Base-by-base conservation (phyloP, 2,113 vertebrate species). In the Dipodomys merriami region DNA sequence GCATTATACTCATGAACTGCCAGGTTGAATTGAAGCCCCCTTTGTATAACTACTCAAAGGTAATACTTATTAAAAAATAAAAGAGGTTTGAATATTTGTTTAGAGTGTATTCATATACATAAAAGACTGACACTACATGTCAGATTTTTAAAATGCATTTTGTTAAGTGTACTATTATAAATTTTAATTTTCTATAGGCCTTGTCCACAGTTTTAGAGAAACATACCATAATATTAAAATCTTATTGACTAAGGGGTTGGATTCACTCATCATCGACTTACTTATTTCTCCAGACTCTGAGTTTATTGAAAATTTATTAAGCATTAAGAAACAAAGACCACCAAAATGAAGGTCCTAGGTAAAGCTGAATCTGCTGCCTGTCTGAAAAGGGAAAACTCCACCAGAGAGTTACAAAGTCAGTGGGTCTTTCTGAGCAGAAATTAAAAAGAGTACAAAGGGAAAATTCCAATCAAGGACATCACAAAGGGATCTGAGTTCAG, bases 51-150 rank as follows among this genome's bases (percentile, higher is more conserved):
- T 57, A 57, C 53, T 57, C 15, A 57, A 57, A 57, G 49, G 12
- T 49, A 49, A 16, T 57, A 57, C 53, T 57, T 39, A 4, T 57
- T 57, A 57, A 18, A 57, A 57, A 57, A 49, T 11, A 18, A 57
- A 57, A 57, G 53, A 57, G 53, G 9, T 69, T 90, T 90, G 93
- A 72, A 53, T 64, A n/a, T 85, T 72, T 94, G 57, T 82, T 91
- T 88, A 49, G 84, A 91, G 35, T 81, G 60, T 2, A 46, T 23
- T 3, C 9, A 79, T 78, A 69, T 1, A 46, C 57, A 71, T 5
- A 49, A 16, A 30, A 49, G 49, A 49, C 49, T 49, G 49, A 49
- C 49, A 49, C 30, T 88, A 35, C 71, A 86, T 44, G 15, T 4
- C 12, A 60, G 44, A 78, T 23, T 88, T 78, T 90, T 11, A 68